Evolutionary conservation across 1,140 invertebrate species (phyloP), one percentile per base, ranked within the genome.

Genomic region (Eupeodes corollae): DNA sequence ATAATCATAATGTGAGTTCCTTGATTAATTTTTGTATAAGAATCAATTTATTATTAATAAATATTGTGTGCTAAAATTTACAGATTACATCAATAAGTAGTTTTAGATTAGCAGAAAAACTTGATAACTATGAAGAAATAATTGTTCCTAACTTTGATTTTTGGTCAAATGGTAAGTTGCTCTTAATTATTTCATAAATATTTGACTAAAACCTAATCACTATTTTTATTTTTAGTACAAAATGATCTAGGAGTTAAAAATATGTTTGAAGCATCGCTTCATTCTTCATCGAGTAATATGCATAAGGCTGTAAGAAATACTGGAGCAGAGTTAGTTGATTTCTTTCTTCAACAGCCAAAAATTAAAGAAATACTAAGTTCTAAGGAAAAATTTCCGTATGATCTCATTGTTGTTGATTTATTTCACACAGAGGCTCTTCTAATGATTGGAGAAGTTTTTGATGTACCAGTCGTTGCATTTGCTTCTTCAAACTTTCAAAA

Each of bases 361-460:
- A 5, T 67, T 14, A 52, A 60, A 37, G 31, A 50, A 6, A 33
- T 67, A 15, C 32, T 67, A 8, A 18, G 60, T 33, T 39, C 51
- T 2, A 42, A 43, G 6, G 47, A 50, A 6, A 52, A 64, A 6
- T 64, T 72, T 47, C 64, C 68, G 19, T 75, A 63, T 46, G 73
- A 75, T 56, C 44, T 73, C 1, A 65, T 75, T 2, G 58, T 75
- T 18, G 44, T 69, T 5, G 71, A 73, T 37, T 53, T 63, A 19
- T 72, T 74, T 34, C 59, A 67, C 34, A 69, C 69, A 16, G 72
- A 74, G 34, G 68, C 68, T 5, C 42, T 71, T n/a, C 44, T 64
- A 13, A 65, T 65, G 10, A 44, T 75, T 26, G 61, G 65, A 5
- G 47, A 69, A 19, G 51, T 61, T 31, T 69, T 67, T 38, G 58